These are phyloP conservation scores for Ictalurus furcatus DNA, from an alignment of 2,113 vertebrate species.

Conservation along the genomic window DNA sequence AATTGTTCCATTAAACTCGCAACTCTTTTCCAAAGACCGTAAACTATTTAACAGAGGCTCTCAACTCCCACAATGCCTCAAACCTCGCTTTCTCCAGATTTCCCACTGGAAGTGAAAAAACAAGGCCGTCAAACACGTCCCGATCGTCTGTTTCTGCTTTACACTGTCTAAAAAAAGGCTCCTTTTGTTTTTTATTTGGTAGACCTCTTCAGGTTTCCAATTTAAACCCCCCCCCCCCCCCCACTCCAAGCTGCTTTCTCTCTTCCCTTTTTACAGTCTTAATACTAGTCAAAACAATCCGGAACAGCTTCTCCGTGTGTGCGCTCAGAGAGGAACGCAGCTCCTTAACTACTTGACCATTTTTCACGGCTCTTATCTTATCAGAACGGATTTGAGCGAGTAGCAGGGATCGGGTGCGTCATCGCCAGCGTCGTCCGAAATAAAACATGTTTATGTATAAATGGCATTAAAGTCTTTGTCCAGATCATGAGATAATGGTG, in stretches of 20 bases:
- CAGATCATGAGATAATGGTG: not conserved
- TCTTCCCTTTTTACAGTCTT: not conserved
- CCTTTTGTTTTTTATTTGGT: slow-evolving; percentile 23
- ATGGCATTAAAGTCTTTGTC: not conserved
- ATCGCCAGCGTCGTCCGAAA: not conserved
- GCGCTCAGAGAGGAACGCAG: not conserved
- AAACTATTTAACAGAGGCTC: slow-evolving; percentile 41
- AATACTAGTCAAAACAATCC: not conserved
- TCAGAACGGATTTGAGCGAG: not conserved
- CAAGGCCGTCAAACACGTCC: slow-evolving; percentile 56
- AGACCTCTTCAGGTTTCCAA: slow-evolving; percentile 3
- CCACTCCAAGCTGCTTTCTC: too few species aligned
- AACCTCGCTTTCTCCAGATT: slow-evolving; percentile 1
- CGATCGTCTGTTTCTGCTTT: slow-evolving; percentile 58
- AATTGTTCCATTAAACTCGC: slow-evolving; percentile 58
- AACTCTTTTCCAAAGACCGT: slow-evolving; percentile 60
- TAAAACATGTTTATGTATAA: slow-evolving; percentile 25
- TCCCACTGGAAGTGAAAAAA: slow-evolving; percentile 49
- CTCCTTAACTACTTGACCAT: slow-evolving; percentile 14
- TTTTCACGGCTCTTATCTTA: slow-evolving; percentile 38
- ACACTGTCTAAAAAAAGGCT: slow-evolving; percentile 53
- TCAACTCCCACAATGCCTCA: not conserved
- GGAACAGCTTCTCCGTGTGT: not conserved
- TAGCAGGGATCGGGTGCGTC: slow-evolving; percentile 1
- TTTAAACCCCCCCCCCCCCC: not conserved